phyloP scores from a whole-genome alignment of 92 coral and sea anemone species.

The Parazoanthus atlanticus region DNA sequence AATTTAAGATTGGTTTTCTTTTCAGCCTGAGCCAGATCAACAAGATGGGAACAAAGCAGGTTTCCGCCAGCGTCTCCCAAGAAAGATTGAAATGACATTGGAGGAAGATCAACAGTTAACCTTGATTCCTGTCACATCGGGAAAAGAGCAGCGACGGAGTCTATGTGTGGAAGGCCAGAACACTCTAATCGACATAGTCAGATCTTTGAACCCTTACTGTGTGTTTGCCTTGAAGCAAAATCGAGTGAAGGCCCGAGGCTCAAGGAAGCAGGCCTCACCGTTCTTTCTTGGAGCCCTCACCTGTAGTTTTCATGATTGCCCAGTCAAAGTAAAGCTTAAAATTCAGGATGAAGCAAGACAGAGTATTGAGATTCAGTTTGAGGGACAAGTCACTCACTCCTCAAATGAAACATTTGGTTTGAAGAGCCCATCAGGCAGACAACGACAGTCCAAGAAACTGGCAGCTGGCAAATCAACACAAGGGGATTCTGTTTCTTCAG shows the following conservation, averaged over 20 bases:
- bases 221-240: slow-evolving; percentile 26
- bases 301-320: slow-evolving; percentile 26
- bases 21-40: background rate
- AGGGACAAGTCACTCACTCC: slow-evolving; percentile 22
- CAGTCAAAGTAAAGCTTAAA: slow-evolving; percentile 6
- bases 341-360: slow-evolving; percentile 6
- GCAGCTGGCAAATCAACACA: background rate
- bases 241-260: slow-evolving; percentile 1
- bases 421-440: slow-evolving; percentile 21
- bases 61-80: slow-evolving; percentile 19
- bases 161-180: slow-evolving; percentile 18
- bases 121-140: background rate
- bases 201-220: slow-evolving; percentile 25
- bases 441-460: slow-evolving; percentile 7
- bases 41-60: background rate
- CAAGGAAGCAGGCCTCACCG: slow-evolving; percentile 12
- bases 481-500: background rate
- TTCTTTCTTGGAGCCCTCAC: slow-evolving; percentile 11
- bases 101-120: slow-evolving; percentile 18
- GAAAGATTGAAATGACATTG: background rate
- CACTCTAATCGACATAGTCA: slow-evolving; percentile 28
- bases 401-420: slow-evolving; percentile 35
- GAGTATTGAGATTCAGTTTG: slow-evolving; percentile 15
- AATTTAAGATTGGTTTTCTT: background rate
- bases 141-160: background rate